Base-by-base conservation (phyloP, 2,888 invertebrate species). In the Sialis lutaria region DNA sequence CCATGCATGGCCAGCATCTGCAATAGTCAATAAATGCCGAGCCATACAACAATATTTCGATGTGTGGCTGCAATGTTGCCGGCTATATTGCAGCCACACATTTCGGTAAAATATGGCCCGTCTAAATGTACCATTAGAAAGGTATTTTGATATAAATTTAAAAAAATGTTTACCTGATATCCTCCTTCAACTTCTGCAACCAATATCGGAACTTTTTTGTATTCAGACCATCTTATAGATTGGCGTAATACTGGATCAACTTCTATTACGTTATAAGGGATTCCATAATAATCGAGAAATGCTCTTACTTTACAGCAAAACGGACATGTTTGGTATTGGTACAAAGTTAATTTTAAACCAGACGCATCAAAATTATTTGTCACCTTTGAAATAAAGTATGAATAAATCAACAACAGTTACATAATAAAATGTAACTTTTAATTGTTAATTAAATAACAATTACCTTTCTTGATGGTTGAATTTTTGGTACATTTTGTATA, bases 321-420 rank as follows among this genome's bases (percentile, higher is more conserved):
- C 1, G 97, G 97, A 60, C 97, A 98, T 0, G 93, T 93, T 58
- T 93, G 87, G 62, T 93, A 98, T 69, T 98, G 98, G 61, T 88
- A 98, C 12, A 98, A 69, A 0, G 88, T 82, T 42, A 98, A 65
- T 55, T 90, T 81, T 48, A 92, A 66, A 31, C 81, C 79, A 41
- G 72, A 72, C 1, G 60, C 66, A 58, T 88, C 86, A 4, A 70
- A 66, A 0, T 79, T 72, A 59, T 74, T 79, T 8, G 72, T 55
- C 46, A 84, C 67, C 78, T 86, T 58, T 48, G 71, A 8, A 7
- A 37, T 37, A 37, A 37, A 37, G 6, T 7, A 22, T 42, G 12
- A 42, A 22, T 42, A 30, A 10, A 6, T 42, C 8, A 30, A 13
- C 8, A 22, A 31, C 8, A 41, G 5, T 33, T 6, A 48, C 40